Base-by-base conservation (phyloP, 2,888 invertebrate genomes). In the Drosophila phalerata region DNA sequence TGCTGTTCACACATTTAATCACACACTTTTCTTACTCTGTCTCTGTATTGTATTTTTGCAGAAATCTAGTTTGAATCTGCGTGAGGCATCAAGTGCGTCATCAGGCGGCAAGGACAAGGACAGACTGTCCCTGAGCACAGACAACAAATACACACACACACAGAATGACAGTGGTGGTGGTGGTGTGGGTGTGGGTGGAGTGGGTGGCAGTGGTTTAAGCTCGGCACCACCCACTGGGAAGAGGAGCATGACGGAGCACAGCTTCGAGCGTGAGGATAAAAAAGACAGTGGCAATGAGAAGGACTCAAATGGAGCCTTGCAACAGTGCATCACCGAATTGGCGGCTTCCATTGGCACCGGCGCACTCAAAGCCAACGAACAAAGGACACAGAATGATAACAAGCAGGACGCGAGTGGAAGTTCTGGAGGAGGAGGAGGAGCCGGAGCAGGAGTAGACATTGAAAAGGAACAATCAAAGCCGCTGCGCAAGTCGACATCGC, bases 251-350 rank as follows among this genome's bases (percentile, higher is more conserved):
- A 79, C 77, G 53, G 89, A 91, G 67, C 85, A 85, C 48, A 84
- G 75, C 61, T 90, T 83, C 51, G 91, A 90, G 56, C 84, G 88
- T 5, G 85, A 81, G 63, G 91, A 91, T 49, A 91, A 92, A 67
- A 92, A 92, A 85, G 92, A 91, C 86, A 87, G 87, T 30, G 91
- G 91, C 58, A 91, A 90, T 11, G 89, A 92, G 77, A 92, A 92
- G 79, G 91, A 91, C 67, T 87, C 90, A 53, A 90, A 93, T 77
- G 92, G 92, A 34, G 92, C 92, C 19, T 84, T 92, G 51, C 92
- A 93, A 81, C 95, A 96, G 92, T 96, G 96, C 90, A 95, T 96
- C 80, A 95, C 94, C 85, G 96, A 96, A 91, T 92, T 96, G 77
- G 95, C 95, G 40, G 94, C 93, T 55, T 93, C 92, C 55, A 90